Evolutionary conservation across 2,113 vertebrate genomes (phyloP).

Genomic region (Candoia aspera): DNA sequence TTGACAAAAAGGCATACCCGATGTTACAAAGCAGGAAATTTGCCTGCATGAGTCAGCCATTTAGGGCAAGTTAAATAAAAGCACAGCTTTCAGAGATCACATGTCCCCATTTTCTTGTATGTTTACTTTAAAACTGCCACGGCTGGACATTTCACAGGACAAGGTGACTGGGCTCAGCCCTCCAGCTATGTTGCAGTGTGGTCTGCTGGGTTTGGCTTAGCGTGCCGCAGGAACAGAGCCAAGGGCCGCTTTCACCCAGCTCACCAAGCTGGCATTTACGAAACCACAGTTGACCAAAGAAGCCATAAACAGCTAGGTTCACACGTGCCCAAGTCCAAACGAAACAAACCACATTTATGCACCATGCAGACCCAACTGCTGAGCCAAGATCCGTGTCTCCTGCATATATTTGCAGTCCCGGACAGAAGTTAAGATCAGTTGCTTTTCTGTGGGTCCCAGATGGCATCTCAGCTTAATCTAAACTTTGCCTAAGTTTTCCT

Average conservation of each 20-base stretch:
- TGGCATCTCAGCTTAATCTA: slow-evolving; percentile 3
- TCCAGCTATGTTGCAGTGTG: background rate
- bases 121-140: fast-evolving
- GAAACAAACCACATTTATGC: background rate
- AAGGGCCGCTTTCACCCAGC: background rate
- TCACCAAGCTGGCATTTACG: background rate
- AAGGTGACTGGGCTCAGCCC: background rate
- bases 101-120: background rate
- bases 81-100: background rate
- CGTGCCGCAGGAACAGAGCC: background rate
- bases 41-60: background rate
- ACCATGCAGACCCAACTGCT: background rate
- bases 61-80: background rate
- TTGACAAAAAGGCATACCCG: too few species aligned
- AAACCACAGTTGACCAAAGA: background rate
- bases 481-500: slow-evolving; percentile 36
- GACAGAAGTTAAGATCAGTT: background rate
- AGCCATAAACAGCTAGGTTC: background rate
- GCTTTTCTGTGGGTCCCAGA: background rate
- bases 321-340: background rate
- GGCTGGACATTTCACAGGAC: background rate
- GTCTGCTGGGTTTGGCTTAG: background rate
- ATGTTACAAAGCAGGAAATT: background rate
- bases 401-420: slow-evolving; percentile 14
- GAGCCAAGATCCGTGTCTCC: background rate